Percentiles rank a stretch among this genome's conserved stretches.
These are phyloP conservation scores for Mobula hypostoma DNA, from an alignment of 2,113 vertebrate genomes.

Conservation along the genomic window DNA sequence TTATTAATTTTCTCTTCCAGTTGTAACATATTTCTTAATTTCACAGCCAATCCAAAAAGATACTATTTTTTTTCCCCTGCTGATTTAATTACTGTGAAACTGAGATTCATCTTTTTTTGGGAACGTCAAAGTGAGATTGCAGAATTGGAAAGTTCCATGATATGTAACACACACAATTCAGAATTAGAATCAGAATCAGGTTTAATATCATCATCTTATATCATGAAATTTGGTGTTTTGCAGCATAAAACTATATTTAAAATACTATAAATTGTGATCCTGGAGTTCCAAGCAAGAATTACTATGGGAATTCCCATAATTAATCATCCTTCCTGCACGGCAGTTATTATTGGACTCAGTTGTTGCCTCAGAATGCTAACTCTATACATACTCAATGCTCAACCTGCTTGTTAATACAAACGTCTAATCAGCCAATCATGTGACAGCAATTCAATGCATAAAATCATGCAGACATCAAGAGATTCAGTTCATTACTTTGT, in stretches of 20 bases:
- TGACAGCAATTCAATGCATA: too few relatives aligned
- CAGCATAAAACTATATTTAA: too few relatives aligned
- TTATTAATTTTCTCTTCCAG: background rate
- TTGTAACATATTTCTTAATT: background rate
- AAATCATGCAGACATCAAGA: too few relatives aligned
- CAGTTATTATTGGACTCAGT: background rate
- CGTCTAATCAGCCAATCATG: too few relatives aligned
- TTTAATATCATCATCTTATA: too few relatives aligned
- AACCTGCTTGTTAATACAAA: too few relatives aligned
- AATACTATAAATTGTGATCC: background rate
- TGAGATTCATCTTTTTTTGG: background rate
- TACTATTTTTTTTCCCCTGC: background rate
- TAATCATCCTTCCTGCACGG: background rate
- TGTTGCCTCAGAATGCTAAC: background rate
- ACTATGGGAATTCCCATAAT: background rate
- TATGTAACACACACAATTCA: background rate
- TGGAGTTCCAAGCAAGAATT: background rate
- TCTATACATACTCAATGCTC: too few relatives aligned
- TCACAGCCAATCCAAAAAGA: too few relatives aligned
- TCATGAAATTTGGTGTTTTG: too few relatives aligned
- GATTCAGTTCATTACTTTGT: background rate
- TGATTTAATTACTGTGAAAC: background rate
- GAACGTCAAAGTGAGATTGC: background rate
- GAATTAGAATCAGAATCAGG: too few relatives aligned
- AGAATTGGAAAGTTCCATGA: background rate